phyloP scores from a whole-genome alignment of 1,140 invertebrate genomes.

The Drosophila nigrodunni region DNA sequence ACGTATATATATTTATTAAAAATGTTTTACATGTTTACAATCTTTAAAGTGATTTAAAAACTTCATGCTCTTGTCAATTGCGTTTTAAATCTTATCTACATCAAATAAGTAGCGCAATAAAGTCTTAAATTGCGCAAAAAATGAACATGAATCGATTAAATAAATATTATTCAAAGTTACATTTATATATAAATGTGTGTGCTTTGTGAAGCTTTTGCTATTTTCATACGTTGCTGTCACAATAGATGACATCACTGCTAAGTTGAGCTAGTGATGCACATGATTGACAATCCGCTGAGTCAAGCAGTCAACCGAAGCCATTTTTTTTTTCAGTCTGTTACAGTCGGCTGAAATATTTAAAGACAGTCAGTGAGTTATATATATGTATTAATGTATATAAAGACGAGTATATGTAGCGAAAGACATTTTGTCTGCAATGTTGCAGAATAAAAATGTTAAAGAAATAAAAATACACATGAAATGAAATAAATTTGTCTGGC shows the following conservation, averaged over 20 bases:
- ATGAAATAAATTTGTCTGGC: conserved; percentile 59
- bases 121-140: conserved; percentile 55
- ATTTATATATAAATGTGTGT: conserved; percentile 2
- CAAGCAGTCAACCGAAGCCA: conserved; percentile 37
- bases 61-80: conserved; percentile 10
- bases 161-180: conserved; percentile 12
- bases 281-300: conserved; percentile 70
- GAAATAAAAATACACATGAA: conserved; percentile 37
- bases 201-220: conserved; percentile 27
- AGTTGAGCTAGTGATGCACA: conserved; percentile 62
- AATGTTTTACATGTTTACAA: background rate
- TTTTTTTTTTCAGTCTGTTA: conserved; percentile 55
- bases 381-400: conserved; percentile 55
- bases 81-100: conserved; percentile 24
- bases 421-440: conserved; percentile 28
- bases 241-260: conserved; percentile 47
- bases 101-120: conserved; percentile 55
- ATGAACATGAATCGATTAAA: conserved; percentile 54
- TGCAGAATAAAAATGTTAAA: conserved; percentile 7
- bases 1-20: no score
- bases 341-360: conserved; percentile 68
- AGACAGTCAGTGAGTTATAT: conserved; percentile 68
- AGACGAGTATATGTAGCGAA: background rate
- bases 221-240: conserved; percentile 40
- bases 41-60: conserved; percentile 15